phyloP scores from a whole-genome alignment of 2,113 vertebrate genomes.

The Podarcis muralis region DNA sequence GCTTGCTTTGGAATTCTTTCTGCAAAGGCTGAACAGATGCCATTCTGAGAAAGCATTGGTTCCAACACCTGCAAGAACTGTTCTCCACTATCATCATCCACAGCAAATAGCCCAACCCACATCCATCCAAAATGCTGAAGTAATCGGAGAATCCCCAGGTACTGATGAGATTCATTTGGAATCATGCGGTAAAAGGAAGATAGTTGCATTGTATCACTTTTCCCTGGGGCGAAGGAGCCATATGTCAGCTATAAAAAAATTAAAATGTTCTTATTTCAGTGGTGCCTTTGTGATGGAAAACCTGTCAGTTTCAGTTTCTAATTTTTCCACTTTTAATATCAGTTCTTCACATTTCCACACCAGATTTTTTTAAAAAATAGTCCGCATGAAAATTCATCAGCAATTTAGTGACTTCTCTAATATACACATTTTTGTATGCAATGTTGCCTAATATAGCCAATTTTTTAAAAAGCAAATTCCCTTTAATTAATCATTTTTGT shows the following conservation, averaged over 20 bases:
- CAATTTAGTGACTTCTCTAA: no score
- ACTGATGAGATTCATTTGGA: slow-evolving; percentile 5
- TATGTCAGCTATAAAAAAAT: neutral
- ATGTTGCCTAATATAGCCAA: no score
- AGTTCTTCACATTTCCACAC: no score
- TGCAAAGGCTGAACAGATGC: slow-evolving; percentile 11
- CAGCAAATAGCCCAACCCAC: slow-evolving; percentile 6
- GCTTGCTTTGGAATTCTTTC: neutral
- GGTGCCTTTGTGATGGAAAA: no score
- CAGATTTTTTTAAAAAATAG: no score
- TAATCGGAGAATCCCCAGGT: neutral
- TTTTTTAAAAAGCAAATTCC: no score
- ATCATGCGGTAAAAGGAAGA: neutral
- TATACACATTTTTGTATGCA: no score
- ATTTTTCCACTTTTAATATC: no score
- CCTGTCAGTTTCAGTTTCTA: no score
- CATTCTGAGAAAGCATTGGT: neutral
- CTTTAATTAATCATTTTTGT: no score
- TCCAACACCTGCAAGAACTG: neutral
- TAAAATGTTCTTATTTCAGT: neutral
- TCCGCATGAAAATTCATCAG: no score
- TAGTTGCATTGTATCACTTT: neutral
- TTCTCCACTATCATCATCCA: neutral
- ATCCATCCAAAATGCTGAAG: slow-evolving; percentile 18
- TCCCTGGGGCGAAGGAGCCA: neutral